phyloP scores from a whole-genome alignment of 2,113 vertebrate genomes.

The Anguilla japonica region DNA sequence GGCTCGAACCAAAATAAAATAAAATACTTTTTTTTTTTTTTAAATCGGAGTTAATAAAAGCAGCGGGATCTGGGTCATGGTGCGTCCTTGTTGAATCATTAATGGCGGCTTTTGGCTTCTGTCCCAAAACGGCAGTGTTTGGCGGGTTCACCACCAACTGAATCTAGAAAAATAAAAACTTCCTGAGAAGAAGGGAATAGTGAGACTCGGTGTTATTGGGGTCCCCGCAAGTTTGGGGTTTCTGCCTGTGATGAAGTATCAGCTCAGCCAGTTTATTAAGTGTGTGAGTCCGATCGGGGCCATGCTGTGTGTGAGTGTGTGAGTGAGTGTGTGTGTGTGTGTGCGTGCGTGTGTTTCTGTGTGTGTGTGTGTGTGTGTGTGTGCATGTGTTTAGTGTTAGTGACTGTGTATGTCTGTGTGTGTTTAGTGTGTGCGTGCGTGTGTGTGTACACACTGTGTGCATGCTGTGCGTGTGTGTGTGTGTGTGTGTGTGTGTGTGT shows the following conservation, averaged over 20 bases:
- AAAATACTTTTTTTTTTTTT: not conserved
- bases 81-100: slow-evolving; percentile 46
- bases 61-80: slow-evolving; percentile 36
- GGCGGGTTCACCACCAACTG: slow-evolving; percentile 31
- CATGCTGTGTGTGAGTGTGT: not conserved
- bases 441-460: not conserved
- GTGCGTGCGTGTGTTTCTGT: not conserved
- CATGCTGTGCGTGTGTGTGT: no score
- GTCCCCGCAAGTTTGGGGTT: not conserved
- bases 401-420: not conserved
- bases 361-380: not conserved
- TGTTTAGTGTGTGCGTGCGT: not conserved
- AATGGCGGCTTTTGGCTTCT: slow-evolving; percentile 43
- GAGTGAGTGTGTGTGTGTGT: not conserved
- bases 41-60: slow-evolving; percentile 21
- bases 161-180: slow-evolving; percentile 20
- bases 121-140: slow-evolving; percentile 26
- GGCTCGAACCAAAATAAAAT: slow-evolving; percentile 31
- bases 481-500: not conserved
- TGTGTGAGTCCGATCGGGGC: not conserved
- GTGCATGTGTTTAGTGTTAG: not conserved
- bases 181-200: not conserved
- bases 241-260: not conserved
- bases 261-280: not conserved
- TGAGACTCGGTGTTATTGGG: not conserved